These are phyloP conservation scores for Phoxinus phoxinus DNA, from an alignment of 2,113 vertebrate species.

Conservation along the genomic window DNA sequence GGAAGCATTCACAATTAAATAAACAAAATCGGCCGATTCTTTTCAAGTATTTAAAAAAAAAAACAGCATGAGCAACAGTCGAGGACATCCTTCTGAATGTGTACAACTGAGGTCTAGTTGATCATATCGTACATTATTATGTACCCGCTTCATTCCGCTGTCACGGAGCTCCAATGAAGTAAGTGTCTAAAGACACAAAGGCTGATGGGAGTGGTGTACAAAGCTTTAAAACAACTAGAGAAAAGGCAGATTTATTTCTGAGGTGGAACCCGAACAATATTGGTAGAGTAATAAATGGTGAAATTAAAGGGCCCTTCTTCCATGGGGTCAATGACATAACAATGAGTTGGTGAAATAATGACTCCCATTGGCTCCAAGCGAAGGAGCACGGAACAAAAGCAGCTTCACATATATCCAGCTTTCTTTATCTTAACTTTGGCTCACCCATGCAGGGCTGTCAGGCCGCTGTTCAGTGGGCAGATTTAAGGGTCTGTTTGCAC, in stretches of 20 bases:
- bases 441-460: constrained; percentile 77
- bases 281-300: constrained; percentile 72
- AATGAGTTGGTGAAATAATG: constrained; percentile 73
- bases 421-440: constrained; percentile 76
- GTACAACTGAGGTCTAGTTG: not conserved
- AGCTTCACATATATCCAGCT: constrained; percentile 71
- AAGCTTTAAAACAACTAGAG: constrained; percentile 56
- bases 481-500: constrained; percentile 77
- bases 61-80: not conserved
- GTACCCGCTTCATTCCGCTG: constrained; percentile 23
- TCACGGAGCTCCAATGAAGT: constrained; percentile 41
- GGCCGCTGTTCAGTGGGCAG: constrained; percentile 66
- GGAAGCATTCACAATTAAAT: not conserved
- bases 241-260: constrained; percentile 62
- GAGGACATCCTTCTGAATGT: not conserved
- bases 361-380: constrained; percentile 68
- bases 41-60: not conserved
- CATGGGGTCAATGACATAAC: constrained; percentile 79
- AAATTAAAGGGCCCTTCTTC: constrained; percentile 75
- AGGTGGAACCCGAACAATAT: constrained; percentile 59
- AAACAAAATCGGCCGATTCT: not conserved
- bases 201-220: constrained; percentile 49
- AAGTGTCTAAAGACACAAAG: constrained; percentile 41
- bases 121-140: constrained; percentile 36
- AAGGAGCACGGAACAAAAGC: constrained; percentile 75